Conservation (phyloP, 2,888 invertebrate genomes). For the Cyrtodaria siliqua region DNA sequence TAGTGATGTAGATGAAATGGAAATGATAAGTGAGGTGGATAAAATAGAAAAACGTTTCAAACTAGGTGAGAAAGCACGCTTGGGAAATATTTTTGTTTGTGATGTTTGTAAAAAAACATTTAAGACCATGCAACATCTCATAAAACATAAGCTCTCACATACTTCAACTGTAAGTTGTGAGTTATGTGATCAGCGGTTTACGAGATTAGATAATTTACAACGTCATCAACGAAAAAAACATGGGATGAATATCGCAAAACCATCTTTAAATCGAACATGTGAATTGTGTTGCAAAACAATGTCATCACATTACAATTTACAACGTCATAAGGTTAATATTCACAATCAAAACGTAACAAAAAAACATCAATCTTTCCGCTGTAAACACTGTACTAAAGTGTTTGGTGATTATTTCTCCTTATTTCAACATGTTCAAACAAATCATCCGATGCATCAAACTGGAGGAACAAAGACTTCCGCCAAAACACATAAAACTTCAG, state of each 20-base stretch:
- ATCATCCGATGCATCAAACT: slow-evolving; percentile 6
- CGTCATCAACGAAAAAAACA: background rate
- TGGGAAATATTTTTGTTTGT: too few species aligned
- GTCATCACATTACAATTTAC: background rate
- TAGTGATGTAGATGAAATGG: too few species aligned
- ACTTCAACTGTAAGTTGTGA: background rate
- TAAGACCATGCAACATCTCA: slow-evolving; percentile 7
- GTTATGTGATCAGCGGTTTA: background rate
- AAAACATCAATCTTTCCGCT: background rate
- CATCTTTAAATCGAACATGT: too few species aligned
- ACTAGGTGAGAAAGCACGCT: too few species aligned
- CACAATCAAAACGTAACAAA: background rate
- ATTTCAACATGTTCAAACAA: background rate
- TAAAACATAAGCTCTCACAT: slow-evolving; percentile 3
- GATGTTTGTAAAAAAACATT: slow-evolving; percentile 16
- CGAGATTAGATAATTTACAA: background rate
- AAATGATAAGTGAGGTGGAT: too few species aligned
- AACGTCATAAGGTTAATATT: background rate
- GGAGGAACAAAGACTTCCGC: background rate
- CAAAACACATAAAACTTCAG: background rate
- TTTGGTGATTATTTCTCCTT: slow-evolving; percentile 1
- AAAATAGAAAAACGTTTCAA: too few species aligned
- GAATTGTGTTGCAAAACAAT: background rate
- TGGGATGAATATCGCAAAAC: background rate
- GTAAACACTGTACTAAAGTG: slow-evolving; percentile 8